Conservation (phyloP, 2,888 invertebrate genomes). For the Strigamia maritima region DNA sequence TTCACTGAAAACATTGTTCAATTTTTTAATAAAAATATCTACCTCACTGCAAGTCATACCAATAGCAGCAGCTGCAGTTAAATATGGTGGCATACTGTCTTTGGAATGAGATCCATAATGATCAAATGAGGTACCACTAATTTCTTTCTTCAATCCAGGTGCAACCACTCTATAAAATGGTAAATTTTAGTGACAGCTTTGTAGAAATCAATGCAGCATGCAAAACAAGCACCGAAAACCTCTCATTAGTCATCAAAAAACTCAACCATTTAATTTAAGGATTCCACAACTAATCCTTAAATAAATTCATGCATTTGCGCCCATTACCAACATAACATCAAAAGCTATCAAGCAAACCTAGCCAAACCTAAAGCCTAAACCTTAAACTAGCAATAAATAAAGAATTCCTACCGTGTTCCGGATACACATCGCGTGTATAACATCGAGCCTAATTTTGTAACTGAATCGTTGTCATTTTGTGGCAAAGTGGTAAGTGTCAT, state of each 20-base stretch:
- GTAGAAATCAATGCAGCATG: background rate
- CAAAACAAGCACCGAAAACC: background rate
- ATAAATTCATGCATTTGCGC: background rate
- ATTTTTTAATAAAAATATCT: constrained; percentile 64
- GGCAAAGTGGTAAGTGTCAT: constrained; percentile 45
- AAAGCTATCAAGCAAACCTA: background rate
- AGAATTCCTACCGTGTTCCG: constrained; percentile 52
- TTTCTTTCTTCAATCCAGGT: constrained; percentile 44
- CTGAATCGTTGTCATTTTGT: constrained; percentile 27
- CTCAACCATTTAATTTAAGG: background rate
- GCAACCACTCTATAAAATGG: constrained; percentile 45
- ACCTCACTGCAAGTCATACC: constrained; percentile 66
- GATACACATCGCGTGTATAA: constrained; percentile 69
- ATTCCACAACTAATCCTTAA: background rate
- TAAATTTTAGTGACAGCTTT: background rate
- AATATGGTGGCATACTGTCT: constrained; percentile 62
- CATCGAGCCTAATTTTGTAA: constrained; percentile 68
- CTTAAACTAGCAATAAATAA: background rate
- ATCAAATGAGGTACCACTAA: constrained; percentile 47
- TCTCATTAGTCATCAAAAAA: background rate
- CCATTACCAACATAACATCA: background rate
- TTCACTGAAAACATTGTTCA: constrained; percentile 59
- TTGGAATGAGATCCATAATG: constrained; percentile 70
- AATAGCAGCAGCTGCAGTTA: constrained; percentile 71
- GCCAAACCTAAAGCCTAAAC: background rate